A percentile compares a stretch with the other conserved stretches of the same genome.
Conservation (phyloP, 2,888 invertebrate genomes). For the Caenorhabditis japonica region DNA sequence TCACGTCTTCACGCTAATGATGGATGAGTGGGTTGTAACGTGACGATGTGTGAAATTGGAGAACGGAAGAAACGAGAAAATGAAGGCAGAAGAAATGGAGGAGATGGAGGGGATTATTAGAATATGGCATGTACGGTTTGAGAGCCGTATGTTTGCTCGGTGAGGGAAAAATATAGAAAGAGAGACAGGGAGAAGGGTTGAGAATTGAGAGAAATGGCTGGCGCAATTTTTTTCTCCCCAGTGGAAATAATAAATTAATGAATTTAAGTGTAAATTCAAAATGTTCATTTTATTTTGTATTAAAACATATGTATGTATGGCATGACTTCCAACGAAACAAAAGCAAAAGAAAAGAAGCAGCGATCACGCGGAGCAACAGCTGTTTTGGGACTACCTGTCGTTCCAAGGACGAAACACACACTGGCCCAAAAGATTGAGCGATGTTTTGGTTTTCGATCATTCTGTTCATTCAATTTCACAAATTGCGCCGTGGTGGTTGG, state of each 20-base stretch:
- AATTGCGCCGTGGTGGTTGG: background rate
- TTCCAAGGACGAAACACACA: background rate
- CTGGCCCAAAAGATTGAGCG: constrained; percentile 2
- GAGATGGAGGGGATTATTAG: background rate
- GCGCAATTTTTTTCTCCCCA: background rate
- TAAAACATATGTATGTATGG: no score
- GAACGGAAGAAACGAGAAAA: no score
- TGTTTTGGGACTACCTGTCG: background rate
- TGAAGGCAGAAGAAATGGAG: constrained; percentile 4
- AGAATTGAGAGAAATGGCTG: background rate
- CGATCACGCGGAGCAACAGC: constrained; percentile 27
- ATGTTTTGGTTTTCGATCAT: background rate
- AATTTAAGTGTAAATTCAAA: no score
- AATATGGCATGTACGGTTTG: constrained; percentile 1
- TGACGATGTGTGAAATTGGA: constrained; percentile 41
- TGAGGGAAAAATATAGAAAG: background rate
- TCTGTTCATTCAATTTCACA: constrained; percentile 20
- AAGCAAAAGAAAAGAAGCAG: background rate
- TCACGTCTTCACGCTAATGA: constrained; percentile 47
- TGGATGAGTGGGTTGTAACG: constrained; percentile 33
- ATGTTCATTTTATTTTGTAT: no score
- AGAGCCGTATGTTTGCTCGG: background rate
- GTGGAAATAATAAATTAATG: no score
- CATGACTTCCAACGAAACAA: no score
- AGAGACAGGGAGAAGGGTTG: background rate